Base-by-base conservation (phyloP, 2,888 invertebrate species). In the Apotomis capreana region DNA sequence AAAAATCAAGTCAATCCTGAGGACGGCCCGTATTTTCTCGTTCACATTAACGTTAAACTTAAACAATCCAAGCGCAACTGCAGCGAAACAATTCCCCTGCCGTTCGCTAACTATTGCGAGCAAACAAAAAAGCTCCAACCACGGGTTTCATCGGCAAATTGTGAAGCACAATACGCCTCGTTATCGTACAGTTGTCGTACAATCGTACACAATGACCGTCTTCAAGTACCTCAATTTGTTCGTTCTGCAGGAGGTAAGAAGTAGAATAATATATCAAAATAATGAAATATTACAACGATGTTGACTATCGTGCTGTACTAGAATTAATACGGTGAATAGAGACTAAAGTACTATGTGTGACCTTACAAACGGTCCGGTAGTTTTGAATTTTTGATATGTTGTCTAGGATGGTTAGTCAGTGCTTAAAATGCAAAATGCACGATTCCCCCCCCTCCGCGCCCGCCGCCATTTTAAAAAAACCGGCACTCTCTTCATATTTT, bases 151-250 rank as follows among this genome's bases (percentile, higher is more conserved):
- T 62, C 65, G 67, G 40, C 55, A 67, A 68, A 71, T 71, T 57
- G 71, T 15, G 37, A 40, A 67, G 60, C 40, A 71, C 71, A 71
- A 71, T 67, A 51, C 71, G 9, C n/a, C 71, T 71, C 71, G 71
- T 71, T 71, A 70, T 37, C 65, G 64, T 55, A n/a, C 40, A 44
- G 13, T 13, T 2, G 10, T 40, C 40, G 52, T 52, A 13, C 63
- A 63, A 6, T 40, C 40, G 40, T 40, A 40, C 40, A 54, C 64
- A 64, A 64, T 64, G 54, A 3, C 49, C 5, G 54, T 64, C 64
- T 54, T 54, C 54, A 13, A 64, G 64, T 64, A 64, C 64, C 64
- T 54, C 64, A 54, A 64, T 64, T 64, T 64, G 64, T 54, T 54
- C 54, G 15, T 54, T 15, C 54, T 36, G 57, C 57, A 61, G 13